A percentile compares a stretch with the other conserved stretches of the same genome.
These are phyloP conservation scores for Rhopilema esculentum DNA, from an alignment of 30 jellyfish, hydroid and myxozoan genomes.

Conservation along the genomic window DNA sequence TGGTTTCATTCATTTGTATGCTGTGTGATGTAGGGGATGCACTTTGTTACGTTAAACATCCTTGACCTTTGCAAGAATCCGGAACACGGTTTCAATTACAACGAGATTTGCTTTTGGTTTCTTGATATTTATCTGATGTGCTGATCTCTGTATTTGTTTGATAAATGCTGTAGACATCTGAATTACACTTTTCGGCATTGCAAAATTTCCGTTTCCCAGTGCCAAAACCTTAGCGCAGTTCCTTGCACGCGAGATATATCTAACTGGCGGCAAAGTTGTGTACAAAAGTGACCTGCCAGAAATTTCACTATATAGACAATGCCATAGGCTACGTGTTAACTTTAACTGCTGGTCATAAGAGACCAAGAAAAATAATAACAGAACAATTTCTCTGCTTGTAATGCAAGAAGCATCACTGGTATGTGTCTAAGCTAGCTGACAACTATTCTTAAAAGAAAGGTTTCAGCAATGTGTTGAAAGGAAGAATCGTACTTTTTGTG, in stretches of 20 bases:
- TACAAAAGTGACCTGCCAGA: not conserved
- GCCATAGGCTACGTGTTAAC: no score
- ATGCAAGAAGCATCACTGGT: no score
- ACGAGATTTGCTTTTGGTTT: not conserved
- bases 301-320: no score
- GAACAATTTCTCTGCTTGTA: no score
- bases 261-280: constrained; percentile 1
- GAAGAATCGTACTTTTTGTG: no score
- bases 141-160: constrained; percentile 29
- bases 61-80: constrained; percentile 6
- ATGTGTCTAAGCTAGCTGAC: no score
- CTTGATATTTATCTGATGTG: constrained; percentile 7
- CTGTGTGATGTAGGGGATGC: not conserved
- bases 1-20: not conserved
- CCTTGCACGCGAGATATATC: constrained; percentile 43
- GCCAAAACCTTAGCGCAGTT: constrained; percentile 19
- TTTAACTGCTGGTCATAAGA: no score
- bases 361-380: no score
- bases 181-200: constrained; percentile 40
- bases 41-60: not conserved
- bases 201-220: constrained; percentile 18
- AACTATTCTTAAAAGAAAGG: no score
- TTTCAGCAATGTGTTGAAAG: no score
- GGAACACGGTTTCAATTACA: constrained; percentile 11
- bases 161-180: constrained; percentile 5